Evolutionary conservation across 1,140 invertebrate genomes (phyloP).

Genomic region (Frieseomelitta varia): DNA sequence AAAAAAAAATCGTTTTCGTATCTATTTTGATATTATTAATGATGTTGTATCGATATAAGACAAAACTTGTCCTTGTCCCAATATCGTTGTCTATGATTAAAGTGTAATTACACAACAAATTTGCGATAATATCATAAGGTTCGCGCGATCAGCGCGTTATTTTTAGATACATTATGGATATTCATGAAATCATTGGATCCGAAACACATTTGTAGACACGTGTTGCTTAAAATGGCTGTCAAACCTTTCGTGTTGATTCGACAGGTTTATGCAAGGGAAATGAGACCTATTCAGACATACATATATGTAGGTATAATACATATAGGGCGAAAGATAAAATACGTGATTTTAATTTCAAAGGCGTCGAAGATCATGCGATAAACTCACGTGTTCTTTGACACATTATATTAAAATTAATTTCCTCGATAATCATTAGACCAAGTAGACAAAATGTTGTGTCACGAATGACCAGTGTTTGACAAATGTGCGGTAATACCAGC

Average conservation of each 20-base stretch:
- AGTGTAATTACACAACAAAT: background rate
- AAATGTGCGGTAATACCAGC: background rate
- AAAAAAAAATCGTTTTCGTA: background rate
- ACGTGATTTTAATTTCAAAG: background rate
- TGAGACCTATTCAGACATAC: too few relatives aligned
- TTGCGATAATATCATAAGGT: background rate
- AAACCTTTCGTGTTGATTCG: background rate
- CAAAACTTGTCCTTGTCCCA: background rate
- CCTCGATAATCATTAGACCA: background rate
- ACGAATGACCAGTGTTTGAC: background rate
- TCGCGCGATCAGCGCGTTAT: background rate
- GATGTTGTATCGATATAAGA: background rate
- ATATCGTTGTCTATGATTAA: background rate
- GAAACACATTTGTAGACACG: background rate
- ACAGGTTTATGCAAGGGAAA: background rate
- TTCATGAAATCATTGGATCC: background rate
- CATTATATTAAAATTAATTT: constrained; percentile 12
- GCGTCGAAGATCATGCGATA: background rate
- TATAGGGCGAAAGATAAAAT: background rate
- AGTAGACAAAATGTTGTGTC: background rate
- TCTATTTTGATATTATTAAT: background rate
- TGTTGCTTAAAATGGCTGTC: background rate
- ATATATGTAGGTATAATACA: background rate
- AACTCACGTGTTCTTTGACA: background rate
- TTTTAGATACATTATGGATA: background rate